phyloP scores from a whole-genome alignment of 2,113 vertebrate species.

The Uropsilus gracilis region DNA sequence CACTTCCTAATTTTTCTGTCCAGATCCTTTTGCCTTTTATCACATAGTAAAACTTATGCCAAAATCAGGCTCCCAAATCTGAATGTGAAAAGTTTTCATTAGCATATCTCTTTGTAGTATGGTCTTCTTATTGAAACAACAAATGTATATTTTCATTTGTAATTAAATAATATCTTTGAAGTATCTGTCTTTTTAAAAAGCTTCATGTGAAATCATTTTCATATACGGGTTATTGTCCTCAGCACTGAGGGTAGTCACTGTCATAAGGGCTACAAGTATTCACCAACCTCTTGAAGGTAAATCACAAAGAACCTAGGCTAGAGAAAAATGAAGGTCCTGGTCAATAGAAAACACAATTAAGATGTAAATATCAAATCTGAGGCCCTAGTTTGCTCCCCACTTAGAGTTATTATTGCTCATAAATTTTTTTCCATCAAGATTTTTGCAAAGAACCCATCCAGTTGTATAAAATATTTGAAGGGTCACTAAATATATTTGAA shows the following conservation, averaged over 20 bases:
- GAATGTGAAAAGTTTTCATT: constrained; percentile 46
- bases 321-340: neutral
- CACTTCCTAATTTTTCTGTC: neutral
- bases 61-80: neutral
- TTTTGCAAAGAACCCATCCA: neutral
- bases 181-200: neutral
- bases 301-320: neutral
- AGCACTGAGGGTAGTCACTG: neutral
- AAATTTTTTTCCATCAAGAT: neutral
- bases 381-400: neutral
- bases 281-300: neutral
- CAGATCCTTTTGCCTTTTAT: neutral
- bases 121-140: constrained; percentile 18
- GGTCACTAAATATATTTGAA: neutral
- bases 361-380: neutral
- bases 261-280: neutral
- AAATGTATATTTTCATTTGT: neutral
- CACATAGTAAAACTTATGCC: neutral
- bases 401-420: neutral
- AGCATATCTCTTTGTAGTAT: neutral
- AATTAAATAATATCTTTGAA: constrained; percentile 26
- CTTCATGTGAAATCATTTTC: constrained; percentile 24
- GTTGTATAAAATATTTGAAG: neutral
- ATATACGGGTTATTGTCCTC: neutral
- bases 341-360: constrained; percentile 5